Conservation (phyloP, 2,888 invertebrate species). For the Athalia circularis region DNA sequence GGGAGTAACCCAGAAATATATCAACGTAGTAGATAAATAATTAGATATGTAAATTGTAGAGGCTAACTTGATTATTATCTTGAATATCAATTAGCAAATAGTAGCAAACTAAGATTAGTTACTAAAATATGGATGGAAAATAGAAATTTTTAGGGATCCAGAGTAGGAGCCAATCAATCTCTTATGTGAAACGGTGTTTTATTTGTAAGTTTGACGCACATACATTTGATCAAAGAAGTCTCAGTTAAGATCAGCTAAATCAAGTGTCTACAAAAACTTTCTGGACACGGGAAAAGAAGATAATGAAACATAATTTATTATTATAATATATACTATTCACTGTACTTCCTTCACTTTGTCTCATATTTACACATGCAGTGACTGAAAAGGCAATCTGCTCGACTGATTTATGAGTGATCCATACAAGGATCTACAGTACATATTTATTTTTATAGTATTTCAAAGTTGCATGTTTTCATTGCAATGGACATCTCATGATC, state of each 20-base stretch:
- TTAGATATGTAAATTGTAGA: not conserved
- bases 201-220: constrained; percentile 48
- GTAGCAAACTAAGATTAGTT: not conserved
- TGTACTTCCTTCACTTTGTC: not conserved
- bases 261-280: not conserved
- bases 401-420: not conserved
- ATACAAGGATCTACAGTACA: not conserved
- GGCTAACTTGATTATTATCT: not conserved
- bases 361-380: constrained; percentile 9
- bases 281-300: not conserved
- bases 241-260: constrained; percentile 9
- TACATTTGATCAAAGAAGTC: constrained; percentile 43
- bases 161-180: constrained; percentile 56
- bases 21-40: no score
- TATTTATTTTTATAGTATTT: not conserved
- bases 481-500: not conserved
- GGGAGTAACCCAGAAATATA: not conserved
- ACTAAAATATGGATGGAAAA: constrained; percentile 33
- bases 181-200: constrained; percentile 47
- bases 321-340: not conserved
- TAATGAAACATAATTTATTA: constrained; percentile 23
- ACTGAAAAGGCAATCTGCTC: not conserved
- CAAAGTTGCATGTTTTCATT: not conserved
- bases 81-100: constrained; percentile 15
- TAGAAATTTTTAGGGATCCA: constrained; percentile 32